Conservation (phyloP, 2,113 vertebrate species). For the Puffinus mauretanicus region DNA sequence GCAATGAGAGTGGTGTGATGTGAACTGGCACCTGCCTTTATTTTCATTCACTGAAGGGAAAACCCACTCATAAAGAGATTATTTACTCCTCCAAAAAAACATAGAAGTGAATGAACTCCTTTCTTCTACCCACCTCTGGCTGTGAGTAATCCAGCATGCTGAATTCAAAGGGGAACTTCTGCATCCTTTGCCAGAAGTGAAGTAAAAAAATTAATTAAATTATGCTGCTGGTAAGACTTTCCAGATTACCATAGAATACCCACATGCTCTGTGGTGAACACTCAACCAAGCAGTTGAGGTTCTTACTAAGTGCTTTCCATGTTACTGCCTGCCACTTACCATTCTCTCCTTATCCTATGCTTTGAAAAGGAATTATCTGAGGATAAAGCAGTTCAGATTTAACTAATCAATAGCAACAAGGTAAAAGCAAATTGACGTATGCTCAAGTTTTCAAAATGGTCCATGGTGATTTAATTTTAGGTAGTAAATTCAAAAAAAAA, state of each 20-base stretch:
- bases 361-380: not conserved
- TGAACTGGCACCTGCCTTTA: not conserved
- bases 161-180: not conserved
- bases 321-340: not conserved
- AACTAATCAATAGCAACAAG: not conserved
- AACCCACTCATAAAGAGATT: not conserved
- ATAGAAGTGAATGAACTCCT: not conserved
- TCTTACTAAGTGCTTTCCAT: not conserved
- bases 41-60: not conserved
- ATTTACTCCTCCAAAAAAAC: not conserved
- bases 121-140: not conserved
- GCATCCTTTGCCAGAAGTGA: not conserved
- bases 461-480: not conserved
- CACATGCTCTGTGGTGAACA: not conserved
- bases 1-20: not conserved
- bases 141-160: not conserved
- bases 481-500: not conserved
- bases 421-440: not conserved
- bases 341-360: not conserved
- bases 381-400: not conserved
- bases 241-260: not conserved
- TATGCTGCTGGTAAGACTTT: not conserved
- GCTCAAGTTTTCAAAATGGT: not conserved
- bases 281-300: not conserved
- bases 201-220: not conserved